These are phyloP conservation scores for Capricornis sumatraensis DNA, from an alignment of 2,113 vertebrate genomes.

Conservation along the genomic window DNA sequence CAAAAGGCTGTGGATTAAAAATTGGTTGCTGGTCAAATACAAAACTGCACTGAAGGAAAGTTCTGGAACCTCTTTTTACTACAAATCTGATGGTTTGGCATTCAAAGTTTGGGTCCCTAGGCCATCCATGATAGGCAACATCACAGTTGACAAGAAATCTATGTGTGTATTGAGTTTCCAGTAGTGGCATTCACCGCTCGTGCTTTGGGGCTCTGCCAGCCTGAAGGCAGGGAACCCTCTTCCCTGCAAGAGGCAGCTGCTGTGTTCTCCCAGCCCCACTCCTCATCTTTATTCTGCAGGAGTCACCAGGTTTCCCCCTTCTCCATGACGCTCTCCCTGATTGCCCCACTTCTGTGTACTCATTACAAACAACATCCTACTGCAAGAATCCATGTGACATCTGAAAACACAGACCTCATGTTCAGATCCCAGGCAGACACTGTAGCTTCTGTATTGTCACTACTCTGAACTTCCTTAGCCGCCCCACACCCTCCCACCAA, in stretches of 20 bases:
- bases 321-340: not conserved
- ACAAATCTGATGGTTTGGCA: not conserved
- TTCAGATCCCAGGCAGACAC: not conserved
- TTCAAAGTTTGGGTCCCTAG: not conserved
- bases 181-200: not conserved
- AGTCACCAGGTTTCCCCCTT: not conserved
- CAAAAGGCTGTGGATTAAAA: not conserved
- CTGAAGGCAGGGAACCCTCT: not conserved
- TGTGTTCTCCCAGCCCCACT: not conserved
- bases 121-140: accelerated
- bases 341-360: not conserved
- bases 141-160: not conserved
- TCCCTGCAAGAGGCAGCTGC: not conserved
- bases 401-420: not conserved
- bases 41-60: not conserved
- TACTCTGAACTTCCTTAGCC: not conserved
- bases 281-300: not conserved
- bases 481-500: not conserved
- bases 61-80: not conserved
- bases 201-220: not conserved
- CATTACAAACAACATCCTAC: not conserved
- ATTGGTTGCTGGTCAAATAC: not conserved
- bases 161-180: accelerated
- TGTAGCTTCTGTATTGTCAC: not conserved
- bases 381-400: accelerated